Conservation (phyloP, 2,113 vertebrate species). For the Callorhinus ursinus region DNA sequence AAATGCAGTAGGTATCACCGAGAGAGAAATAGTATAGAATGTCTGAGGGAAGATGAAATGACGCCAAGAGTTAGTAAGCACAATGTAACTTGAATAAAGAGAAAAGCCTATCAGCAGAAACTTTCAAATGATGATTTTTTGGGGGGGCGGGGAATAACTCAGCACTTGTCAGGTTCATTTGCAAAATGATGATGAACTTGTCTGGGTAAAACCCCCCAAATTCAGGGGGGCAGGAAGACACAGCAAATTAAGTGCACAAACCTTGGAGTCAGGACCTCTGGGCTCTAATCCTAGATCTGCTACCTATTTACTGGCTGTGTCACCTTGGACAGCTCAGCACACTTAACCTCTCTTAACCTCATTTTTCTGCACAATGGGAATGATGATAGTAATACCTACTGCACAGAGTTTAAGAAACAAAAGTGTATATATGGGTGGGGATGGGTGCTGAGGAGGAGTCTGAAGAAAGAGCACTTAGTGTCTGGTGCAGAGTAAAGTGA, state of each 20-base stretch:
- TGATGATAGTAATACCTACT: not conserved
- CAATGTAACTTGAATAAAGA: not conserved
- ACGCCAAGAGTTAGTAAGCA: not conserved
- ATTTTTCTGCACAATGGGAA: not conserved
- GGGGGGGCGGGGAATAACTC: not conserved
- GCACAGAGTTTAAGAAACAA: not conserved
- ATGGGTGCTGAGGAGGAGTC: fast-evolving
- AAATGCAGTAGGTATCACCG: not conserved
- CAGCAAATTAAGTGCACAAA: not conserved
- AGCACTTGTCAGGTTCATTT: not conserved
- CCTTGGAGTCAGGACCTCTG: not conserved
- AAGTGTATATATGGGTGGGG: not conserved
- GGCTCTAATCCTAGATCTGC: not conserved
- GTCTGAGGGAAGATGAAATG: not conserved
- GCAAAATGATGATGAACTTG: not conserved
- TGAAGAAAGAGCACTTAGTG: not conserved
- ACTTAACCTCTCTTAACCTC: not conserved
- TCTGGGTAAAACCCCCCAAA: not conserved
- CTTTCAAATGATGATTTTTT: not conserved
- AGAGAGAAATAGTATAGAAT: not conserved
- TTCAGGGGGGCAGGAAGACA: not conserved
- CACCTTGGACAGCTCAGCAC: not conserved
- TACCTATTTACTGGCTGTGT: not conserved
- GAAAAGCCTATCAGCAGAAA: not conserved
- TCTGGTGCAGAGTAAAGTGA: not conserved